These are phyloP conservation scores for Sebastes kiyomatsui DNA, from an alignment of 2,797 vertebrate genomes.

Conservation along the genomic window DNA sequence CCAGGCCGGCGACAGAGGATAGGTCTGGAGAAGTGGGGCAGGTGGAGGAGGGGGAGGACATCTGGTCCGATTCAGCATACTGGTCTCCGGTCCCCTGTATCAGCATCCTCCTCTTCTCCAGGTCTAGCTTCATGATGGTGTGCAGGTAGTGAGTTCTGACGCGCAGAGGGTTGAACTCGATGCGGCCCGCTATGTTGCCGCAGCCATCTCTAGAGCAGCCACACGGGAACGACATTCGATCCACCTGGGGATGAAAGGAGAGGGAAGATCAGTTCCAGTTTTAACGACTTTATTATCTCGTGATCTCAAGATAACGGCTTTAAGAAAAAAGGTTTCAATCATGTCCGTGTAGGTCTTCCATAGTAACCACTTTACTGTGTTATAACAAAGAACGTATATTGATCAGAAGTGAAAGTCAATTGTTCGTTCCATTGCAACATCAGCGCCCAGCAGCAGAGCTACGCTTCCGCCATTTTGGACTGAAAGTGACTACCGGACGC, in stretches of 20 bases:
- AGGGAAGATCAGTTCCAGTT: not conserved
- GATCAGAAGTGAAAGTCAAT: too few relatives aligned
- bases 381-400: too few relatives aligned
- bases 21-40: conserved; percentile 78
- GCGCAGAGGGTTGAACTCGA: conserved; percentile 96
- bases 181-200: conserved; percentile 90
- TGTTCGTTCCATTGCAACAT: too few relatives aligned
- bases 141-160: conserved; percentile 97
- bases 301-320: too few relatives aligned
- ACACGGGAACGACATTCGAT: conserved; percentile 95
- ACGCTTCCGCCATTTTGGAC: too few relatives aligned
- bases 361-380: too few relatives aligned
- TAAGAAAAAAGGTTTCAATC: too few relatives aligned
- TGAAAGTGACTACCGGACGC: too few relatives aligned
- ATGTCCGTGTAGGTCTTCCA: too few relatives aligned
- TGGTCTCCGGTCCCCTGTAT: conserved; percentile 57
- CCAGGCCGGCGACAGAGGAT: conserved; percentile 71
- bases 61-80: conserved; percentile 55
- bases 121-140: conserved; percentile 97
- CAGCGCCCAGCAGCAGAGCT: too few relatives aligned
- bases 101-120: conserved; percentile 89
- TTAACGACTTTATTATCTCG: too few relatives aligned
- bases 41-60: conserved; percentile 64
- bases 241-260: conserved; percentile 84
- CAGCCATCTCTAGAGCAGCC: conserved; percentile 96